Evolutionary conservation across 2,888 invertebrate genomes (phyloP).

Genomic region (Platycheirus rosarum): DNA sequence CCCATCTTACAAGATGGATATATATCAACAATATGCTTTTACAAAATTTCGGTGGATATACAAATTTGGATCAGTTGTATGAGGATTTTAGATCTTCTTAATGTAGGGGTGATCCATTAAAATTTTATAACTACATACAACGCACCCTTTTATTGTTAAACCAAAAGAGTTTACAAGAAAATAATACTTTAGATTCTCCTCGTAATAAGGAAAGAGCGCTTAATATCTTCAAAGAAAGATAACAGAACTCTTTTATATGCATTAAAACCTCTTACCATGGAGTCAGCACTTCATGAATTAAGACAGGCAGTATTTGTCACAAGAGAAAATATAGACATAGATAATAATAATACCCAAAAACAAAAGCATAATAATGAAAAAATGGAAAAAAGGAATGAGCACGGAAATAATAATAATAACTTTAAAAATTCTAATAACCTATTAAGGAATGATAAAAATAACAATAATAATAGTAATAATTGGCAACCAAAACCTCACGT

Average conservation of each 20-base stretch:
- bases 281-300: neutral
- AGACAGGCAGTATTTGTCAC: neutral
- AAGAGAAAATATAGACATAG: neutral
- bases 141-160: neutral
- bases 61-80: neutral
- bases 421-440: conserved; percentile 2
- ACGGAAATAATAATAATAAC: neutral
- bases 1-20: neutral
- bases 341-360: neutral
- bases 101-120: neutral
- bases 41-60: neutral
- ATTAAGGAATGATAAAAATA: too few species aligned
- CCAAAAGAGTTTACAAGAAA: too few species aligned
- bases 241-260: neutral
- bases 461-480: conserved; percentile 7
- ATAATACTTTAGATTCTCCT: too few species aligned
- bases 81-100: neutral
- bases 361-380: neutral
- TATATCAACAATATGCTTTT: neutral
- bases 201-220: too few species aligned
- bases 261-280: neutral
- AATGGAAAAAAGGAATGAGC: too few species aligned
- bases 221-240: too few species aligned
- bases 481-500: conserved; percentile 13
- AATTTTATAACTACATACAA: conserved; percentile 3